Percentiles rank a stretch among this genome's conserved stretches.
phyloP scores from a whole-genome alignment of 2,797 vertebrate species.

The Tolypeutes matacus region DNA sequence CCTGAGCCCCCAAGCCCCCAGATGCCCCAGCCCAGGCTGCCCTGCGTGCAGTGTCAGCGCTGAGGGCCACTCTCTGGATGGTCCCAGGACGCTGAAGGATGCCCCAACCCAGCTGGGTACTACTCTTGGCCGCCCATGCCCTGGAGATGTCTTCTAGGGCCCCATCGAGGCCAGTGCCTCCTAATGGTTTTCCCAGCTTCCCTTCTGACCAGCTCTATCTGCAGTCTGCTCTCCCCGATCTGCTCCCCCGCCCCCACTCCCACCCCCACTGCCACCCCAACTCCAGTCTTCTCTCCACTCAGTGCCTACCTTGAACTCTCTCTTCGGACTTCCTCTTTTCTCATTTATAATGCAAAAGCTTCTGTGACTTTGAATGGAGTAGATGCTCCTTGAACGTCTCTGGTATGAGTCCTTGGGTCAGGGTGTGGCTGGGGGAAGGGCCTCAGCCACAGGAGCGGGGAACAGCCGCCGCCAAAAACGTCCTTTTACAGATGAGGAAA shows the following conservation, averaged over 20 bases:
- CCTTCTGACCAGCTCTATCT: not conserved
- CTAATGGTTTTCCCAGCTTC: not conserved
- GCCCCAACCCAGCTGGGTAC: not conserved
- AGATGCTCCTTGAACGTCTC: too few relatives aligned
- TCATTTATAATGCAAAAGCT: not conserved
- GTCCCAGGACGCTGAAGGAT: not conserved
- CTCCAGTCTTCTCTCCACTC: not conserved
- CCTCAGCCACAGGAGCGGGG: accelerated
- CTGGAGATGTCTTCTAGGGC: not conserved
- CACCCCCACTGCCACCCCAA: not conserved
- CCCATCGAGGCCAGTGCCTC: too few relatives aligned
- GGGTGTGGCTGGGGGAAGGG: not conserved
- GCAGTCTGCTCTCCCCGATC: not conserved
- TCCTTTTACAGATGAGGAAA: not conserved
- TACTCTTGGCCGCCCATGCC: not conserved
- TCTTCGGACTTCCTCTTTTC: not conserved
- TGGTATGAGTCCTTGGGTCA: not conserved
- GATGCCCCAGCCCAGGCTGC: not conserved
- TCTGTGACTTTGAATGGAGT: not conserved
- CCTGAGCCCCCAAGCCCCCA: not conserved
- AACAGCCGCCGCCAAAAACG: accelerated
- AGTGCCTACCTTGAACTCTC: not conserved
- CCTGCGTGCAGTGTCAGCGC: not conserved
- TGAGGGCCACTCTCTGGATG: not conserved
- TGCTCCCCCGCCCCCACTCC: too few relatives aligned